Base-by-base conservation (phyloP, 2,888 invertebrate genomes). In the Ophion slaviceki region DNA sequence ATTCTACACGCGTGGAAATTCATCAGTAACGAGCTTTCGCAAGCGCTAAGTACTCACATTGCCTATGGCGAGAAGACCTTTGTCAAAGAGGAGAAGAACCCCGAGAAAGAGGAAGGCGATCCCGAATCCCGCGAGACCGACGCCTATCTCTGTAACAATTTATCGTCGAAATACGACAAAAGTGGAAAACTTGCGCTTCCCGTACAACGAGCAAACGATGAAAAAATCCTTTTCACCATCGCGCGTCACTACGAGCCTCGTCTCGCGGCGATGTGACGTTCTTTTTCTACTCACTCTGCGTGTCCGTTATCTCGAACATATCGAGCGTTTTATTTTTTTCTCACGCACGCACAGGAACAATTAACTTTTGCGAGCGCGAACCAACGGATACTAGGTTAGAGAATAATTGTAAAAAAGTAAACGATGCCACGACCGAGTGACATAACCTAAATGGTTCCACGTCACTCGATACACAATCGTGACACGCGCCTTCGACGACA, bases 21-120 rank as follows among this genome's bases (percentile, higher is more conserved):
- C 14, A 53, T 17, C 4, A 5, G 5, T 17, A 14, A 17, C 5
- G 17, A 53, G 14, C 17, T 53, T 14, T 14, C 53, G 5, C 17
- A 17, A 17, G 53, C 1, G 17, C 17, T 5, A 53, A 53, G 17
- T 57, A 40, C 98, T 97, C 96, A 99, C 99, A 96, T 99, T 99
- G 93, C 99, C 99, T 94, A 99, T 98, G n/a, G 99, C 99, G 82
- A 99, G 95, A 82, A 99, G 95, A 77, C 99, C 99, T 94, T 98
- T 99, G 94, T 99, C 99, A 94, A 99, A 99, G 79, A 99, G 95
- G 84, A 99, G 95, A 70, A 99, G 92, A 61, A 99, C 97, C 84
- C 99, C 99, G 8, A 99, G 95, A 91, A 99, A 98, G 8, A 99
- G 96, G 94, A 99, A 99, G 84, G 97, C 96, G 90, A 99, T 96